Conservation (phyloP, 2,888 invertebrate genomes). For the Brachyptera risi region DNA sequence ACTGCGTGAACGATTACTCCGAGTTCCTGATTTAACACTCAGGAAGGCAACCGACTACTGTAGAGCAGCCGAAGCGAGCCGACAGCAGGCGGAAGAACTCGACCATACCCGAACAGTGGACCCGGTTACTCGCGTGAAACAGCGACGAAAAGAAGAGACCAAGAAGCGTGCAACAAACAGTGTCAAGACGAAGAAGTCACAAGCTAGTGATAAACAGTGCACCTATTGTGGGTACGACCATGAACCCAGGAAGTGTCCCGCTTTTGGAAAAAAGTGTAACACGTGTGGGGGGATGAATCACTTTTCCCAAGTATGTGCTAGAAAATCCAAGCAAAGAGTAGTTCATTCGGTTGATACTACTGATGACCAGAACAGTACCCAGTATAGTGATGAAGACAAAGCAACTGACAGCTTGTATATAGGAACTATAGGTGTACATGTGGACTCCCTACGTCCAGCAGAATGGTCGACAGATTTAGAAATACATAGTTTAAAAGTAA, state of each 20-base stretch:
- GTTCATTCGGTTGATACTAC: too few relatives aligned
- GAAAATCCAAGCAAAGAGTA: too few relatives aligned
- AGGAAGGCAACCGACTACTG: background rate
- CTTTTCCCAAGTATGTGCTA: background rate
- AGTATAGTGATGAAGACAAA: background rate
- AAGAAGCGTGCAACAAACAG: background rate
- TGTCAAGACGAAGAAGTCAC: background rate
- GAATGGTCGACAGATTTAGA: background rate
- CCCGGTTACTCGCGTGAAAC: background rate
- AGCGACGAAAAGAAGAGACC: too few relatives aligned
- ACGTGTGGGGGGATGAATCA: background rate
- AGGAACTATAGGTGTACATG: too few relatives aligned
- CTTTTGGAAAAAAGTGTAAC: background rate
- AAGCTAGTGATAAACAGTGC: background rate
- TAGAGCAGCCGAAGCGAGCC: background rate
- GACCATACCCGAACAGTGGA: background rate
- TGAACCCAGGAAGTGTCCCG: background rate
- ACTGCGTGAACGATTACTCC: background rate
- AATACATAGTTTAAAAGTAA: background rate
- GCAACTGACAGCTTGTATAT: too few relatives aligned
- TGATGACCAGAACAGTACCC: background rate
- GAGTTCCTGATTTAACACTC: background rate
- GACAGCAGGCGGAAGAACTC: background rate
- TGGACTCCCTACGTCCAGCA: too few relatives aligned
- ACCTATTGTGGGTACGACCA: background rate